Conservation (phyloP, 2,888 invertebrate genomes). For the Macrophya alboannulata region DNA sequence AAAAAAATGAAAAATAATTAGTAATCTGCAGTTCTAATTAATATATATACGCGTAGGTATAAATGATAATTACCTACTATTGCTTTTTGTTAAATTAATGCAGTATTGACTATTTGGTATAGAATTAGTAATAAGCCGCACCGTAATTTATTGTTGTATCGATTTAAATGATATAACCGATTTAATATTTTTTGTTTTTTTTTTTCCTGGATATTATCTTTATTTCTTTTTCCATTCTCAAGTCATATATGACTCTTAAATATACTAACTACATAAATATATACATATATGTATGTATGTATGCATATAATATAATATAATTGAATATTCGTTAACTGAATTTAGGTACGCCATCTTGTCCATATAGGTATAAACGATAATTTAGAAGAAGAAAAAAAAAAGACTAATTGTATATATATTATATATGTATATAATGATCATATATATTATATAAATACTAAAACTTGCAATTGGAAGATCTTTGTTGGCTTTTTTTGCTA, state of each 20-base stretch:
- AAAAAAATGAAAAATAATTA: background rate
- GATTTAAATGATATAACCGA: background rate
- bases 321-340: background rate
- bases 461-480: constrained; percentile 30
- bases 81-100: background rate
- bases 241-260: background rate
- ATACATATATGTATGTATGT: too few relatives aligned
- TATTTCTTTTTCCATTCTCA: background rate
- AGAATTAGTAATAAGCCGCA: background rate
- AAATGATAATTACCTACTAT: background rate
- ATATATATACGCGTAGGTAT: background rate
- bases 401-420: background rate
- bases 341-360: background rate
- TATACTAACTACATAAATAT: too few relatives aligned
- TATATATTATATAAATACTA: constrained; percentile 20
- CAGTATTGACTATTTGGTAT: background rate
- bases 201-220: background rate
- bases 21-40: background rate
- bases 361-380: background rate
- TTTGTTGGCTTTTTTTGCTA: constrained; percentile 20
- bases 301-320: background rate
- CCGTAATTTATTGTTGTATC: background rate
- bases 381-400: constrained; percentile 59
- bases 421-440: background rate
- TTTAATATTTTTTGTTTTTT: background rate